These are phyloP conservation scores for Turnix velox DNA, from an alignment of 2,113 vertebrate genomes.

Conservation along the genomic window DNA sequence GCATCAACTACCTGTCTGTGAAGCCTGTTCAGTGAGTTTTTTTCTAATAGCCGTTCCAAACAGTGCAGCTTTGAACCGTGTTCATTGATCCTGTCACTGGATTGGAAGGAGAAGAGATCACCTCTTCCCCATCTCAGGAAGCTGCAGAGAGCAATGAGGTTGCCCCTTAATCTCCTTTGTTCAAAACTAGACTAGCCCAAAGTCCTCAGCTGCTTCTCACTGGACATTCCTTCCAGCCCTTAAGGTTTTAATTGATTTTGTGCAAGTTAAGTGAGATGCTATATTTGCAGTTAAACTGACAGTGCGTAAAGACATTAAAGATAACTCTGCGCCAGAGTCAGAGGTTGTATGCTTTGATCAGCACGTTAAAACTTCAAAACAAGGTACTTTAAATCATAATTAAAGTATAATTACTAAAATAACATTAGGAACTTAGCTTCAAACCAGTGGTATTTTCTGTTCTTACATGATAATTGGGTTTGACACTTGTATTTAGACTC, in stretches of 20 bases:
- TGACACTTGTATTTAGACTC: not conserved
- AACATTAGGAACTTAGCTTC: not conserved
- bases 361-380: not conserved
- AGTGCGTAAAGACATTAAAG: not conserved
- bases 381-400: not conserved
- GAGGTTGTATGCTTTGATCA: not conserved
- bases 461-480: not conserved
- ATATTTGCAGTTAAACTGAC: not conserved
- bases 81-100: accelerated
- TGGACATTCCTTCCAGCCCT: not conserved
- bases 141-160: not conserved
- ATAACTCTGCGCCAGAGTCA: not conserved
- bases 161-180: not conserved
- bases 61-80: not conserved
- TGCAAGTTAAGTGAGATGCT: not conserved
- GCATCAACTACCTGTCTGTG: not conserved
- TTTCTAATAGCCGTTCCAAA: not conserved
- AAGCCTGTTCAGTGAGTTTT: not conserved
- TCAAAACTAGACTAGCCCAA: not conserved
- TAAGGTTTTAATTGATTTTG: not conserved
- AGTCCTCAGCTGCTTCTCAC: not conserved
- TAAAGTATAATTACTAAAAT: not conserved
- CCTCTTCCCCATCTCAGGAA: not conserved
- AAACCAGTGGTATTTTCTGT: not conserved
- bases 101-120: not conserved